Conservation (phyloP, 2,888 invertebrate species). For the Cinara cedri region DNA sequence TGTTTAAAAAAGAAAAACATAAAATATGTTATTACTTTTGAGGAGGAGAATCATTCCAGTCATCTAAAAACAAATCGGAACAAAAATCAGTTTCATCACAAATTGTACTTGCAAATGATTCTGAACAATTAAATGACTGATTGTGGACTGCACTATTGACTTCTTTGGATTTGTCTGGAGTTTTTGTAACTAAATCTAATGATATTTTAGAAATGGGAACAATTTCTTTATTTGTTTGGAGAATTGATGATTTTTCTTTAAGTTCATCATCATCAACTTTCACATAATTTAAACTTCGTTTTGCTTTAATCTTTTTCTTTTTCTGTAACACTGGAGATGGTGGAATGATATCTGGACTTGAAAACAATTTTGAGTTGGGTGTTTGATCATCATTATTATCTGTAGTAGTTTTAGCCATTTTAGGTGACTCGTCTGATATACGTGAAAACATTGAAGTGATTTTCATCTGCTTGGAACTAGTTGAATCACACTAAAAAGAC, state of each 20-base stretch:
- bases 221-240: background rate
- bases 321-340: constrained; percentile 42
- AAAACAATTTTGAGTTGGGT: background rate
- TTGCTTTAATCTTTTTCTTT: constrained; percentile 30
- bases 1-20: background rate
- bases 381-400: background rate
- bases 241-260: background rate
- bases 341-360: constrained; percentile 43
- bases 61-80: constrained; percentile 28
- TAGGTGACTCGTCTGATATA: background rate
- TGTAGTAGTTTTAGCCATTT: background rate
- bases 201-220: background rate
- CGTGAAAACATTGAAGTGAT: constrained; percentile 41
- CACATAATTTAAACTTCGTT: constrained; percentile 19
- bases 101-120: constrained; percentile 27
- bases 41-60: constrained; percentile 17
- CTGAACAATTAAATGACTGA: constrained; percentile 15
- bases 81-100: constrained; percentile 37
- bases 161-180: background rate
- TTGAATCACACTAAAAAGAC: background rate
- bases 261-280: background rate
- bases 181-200: constrained; percentile 16
- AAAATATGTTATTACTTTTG: constrained; percentile 6
- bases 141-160: background rate
- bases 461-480: constrained; percentile 47